Evolutionary conservation across 2,113 vertebrate genomes (phyloP).

Genomic region (Anas platyrhynchos): DNA sequence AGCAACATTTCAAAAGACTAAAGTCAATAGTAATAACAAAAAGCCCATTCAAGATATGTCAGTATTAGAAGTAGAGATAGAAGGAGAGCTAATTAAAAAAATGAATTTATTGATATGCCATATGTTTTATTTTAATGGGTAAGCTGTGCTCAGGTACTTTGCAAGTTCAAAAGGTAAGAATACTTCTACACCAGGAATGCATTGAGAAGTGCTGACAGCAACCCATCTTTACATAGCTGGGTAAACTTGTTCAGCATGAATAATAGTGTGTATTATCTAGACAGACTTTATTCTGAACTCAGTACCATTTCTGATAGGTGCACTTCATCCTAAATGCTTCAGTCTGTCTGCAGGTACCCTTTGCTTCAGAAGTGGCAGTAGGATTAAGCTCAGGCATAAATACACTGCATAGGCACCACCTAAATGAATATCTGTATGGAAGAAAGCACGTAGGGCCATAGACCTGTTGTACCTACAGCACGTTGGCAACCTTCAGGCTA

Average conservation of each 20-base stretch:
- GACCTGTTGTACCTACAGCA: not conserved
- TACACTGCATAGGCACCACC: fast-evolving
- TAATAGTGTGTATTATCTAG: not conserved
- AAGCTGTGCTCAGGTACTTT: not conserved
- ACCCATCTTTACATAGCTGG: not conserved
- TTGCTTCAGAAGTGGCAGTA: not conserved
- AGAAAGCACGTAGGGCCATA: not conserved
- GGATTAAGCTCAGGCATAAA: not conserved
- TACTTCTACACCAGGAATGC: not conserved
- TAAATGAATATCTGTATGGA: not conserved
- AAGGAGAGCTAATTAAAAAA: conserved; percentile 37
- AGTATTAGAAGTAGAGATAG: conserved; percentile 56
- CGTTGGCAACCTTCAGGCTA: not conserved
- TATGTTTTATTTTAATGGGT: not conserved
- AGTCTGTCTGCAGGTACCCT: not conserved
- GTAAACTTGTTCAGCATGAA: conserved; percentile 35
- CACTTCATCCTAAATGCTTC: not conserved
- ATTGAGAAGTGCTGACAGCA: not conserved
- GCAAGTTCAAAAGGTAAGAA: conserved; percentile 45
- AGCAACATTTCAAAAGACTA: conserved; percentile 71
- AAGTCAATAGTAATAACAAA: conserved; percentile 62
- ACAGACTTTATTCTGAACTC: not conserved
- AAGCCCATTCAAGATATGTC: conserved; percentile 24
- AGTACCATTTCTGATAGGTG: not conserved
- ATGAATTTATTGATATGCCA: not conserved